A percentile compares a stretch with the other conserved stretches of the same genome.
Evolutionary conservation across 2,797 vertebrate species (phyloP).

Genomic region (Danio choprae): DNA sequence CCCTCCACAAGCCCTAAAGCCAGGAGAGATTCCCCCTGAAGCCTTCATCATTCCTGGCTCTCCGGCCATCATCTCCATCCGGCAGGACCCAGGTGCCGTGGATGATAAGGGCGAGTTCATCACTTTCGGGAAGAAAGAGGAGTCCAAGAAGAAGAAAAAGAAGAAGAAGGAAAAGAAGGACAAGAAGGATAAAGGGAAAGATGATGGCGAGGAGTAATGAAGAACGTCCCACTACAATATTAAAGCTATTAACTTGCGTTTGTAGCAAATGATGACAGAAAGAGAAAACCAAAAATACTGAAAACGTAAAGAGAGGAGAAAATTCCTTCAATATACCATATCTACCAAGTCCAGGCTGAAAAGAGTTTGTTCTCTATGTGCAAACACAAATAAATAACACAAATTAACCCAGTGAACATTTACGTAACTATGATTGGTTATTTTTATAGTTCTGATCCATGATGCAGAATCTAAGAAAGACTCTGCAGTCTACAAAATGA

Average conservation of each 20-base stretch:
- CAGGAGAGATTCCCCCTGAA: constrained; percentile 95
- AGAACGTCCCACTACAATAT: constrained; percentile 18
- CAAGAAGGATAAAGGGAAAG: constrained; percentile 96
- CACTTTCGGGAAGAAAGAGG: constrained; percentile 99
- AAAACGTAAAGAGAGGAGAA: constrained; percentile 53
- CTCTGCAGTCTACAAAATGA: constrained; percentile 8
- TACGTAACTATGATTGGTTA: constrained; percentile 50
- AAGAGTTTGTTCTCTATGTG: constrained; percentile 21
- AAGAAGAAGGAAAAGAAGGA: constrained; percentile 99
- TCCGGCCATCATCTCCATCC: constrained; percentile 98
- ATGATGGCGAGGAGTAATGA: constrained; percentile 89
- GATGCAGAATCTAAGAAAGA: not conserved
- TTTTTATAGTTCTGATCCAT: constrained; percentile 35
- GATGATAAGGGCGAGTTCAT: constrained; percentile 99
- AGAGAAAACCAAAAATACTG: constrained; percentile 72
- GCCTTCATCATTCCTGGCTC: constrained; percentile 99
- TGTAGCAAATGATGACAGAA: constrained; percentile 59
- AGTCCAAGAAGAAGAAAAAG: constrained; percentile 99
- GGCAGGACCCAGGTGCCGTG: constrained; percentile 89
- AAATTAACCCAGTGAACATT: constrained; percentile 10
- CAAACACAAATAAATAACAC: constrained; percentile 1
- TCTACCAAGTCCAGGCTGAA: constrained; percentile 29
- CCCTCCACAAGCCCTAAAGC: constrained; percentile 88
- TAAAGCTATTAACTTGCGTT: constrained; percentile 68
- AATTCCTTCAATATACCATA: constrained; percentile 19